phyloP scores from a whole-genome alignment of 2,888 invertebrate genomes.

The Carterocephalus palaemon region DNA sequence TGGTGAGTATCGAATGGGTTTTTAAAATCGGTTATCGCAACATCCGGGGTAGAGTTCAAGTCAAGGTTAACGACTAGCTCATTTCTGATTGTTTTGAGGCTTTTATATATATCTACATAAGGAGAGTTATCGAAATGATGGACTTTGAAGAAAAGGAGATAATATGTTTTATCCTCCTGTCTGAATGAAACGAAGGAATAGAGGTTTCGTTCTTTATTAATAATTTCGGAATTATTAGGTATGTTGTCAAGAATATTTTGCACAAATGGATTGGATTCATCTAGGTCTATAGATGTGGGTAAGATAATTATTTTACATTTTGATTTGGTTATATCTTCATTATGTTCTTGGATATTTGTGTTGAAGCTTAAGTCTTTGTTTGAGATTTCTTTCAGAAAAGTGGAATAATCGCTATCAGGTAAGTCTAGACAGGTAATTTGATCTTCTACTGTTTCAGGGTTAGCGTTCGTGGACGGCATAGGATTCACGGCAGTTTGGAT shows the following conservation, averaged over 20 bases:
- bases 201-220: slow-evolving; percentile 20
- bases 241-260: slow-evolving; percentile 16
- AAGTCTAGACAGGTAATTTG: background rate
- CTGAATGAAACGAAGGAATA: slow-evolving; percentile 12
- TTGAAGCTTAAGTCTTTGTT: slow-evolving; percentile 1
- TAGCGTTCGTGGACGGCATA: no score
- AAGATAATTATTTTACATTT: slow-evolving; percentile 14
- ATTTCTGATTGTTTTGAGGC: no score
- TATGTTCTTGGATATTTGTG: slow-evolving; percentile 16
- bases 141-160: slow-evolving; percentile 23
- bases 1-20: slow-evolving; percentile 24
- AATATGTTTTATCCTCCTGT: slow-evolving; percentile 13
- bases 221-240: slow-evolving; percentile 8
- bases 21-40: slow-evolving; percentile 23
- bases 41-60: no score
- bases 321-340: slow-evolving; percentile 12
- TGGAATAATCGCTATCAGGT: no score
- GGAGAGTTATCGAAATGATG: slow-evolving; percentile 25
- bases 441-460: no score
- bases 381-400: background rate
- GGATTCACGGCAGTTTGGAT: no score
- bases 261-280: slow-evolving; percentile 22
- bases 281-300: slow-evolving; percentile 22
- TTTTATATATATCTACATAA: no score
- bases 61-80: no score